Evolutionary conservation across 2,113 vertebrate species (phyloP).

Genomic region (Alectura lathami): DNA sequence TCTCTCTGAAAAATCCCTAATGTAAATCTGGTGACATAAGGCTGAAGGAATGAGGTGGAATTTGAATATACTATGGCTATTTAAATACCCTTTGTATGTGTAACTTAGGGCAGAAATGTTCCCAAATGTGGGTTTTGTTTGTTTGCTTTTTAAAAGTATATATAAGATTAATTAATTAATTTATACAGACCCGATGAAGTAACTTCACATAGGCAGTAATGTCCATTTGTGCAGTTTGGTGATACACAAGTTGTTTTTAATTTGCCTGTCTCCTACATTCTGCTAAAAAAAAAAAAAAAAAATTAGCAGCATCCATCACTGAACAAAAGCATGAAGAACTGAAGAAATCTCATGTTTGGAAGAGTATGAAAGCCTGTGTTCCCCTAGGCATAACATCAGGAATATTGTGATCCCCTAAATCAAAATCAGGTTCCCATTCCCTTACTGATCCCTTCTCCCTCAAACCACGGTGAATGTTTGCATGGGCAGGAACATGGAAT

Average conservation of each 20-base stretch:
- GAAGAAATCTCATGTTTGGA: background rate
- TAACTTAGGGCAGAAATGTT: background rate
- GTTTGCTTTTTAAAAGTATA: background rate
- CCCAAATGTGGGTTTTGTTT: background rate
- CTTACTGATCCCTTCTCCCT: background rate
- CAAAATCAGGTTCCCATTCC: background rate
- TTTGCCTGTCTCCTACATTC: background rate
- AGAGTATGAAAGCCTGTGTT: background rate
- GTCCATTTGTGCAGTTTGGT: background rate
- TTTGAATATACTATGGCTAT: background rate
- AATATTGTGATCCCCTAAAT: background rate
- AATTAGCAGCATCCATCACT: background rate
- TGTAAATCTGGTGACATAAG: background rate
- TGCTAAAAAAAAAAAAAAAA: background rate
- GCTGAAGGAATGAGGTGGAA: constrained; percentile 1
- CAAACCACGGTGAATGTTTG: background rate
- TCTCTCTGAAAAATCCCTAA: background rate
- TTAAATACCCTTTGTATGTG: background rate
- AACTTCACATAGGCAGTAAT: background rate
- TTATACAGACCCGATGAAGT: background rate
- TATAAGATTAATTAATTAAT: background rate
- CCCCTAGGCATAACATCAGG: background rate
- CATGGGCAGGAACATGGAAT: background rate
- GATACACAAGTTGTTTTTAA: too few species aligned
- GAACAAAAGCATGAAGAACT: background rate